These are phyloP conservation scores for Pristiophorus japonicus DNA, from an alignment of 2,113 vertebrate genomes.

Conservation along the genomic window DNA sequence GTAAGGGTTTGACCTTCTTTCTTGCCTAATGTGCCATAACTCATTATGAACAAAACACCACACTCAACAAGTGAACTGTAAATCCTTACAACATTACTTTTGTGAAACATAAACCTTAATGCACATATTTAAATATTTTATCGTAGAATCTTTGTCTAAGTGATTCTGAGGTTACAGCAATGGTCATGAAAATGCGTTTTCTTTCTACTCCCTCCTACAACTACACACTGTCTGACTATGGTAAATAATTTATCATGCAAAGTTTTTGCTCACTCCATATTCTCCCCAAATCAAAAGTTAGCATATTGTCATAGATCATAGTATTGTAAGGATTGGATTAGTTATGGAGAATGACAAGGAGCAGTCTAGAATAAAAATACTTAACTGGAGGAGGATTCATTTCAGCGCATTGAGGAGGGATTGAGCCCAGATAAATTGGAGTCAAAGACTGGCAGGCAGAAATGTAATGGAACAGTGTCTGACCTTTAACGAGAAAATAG, in stretches of 20 bases:
- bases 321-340: no score
- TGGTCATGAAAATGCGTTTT: neutral
- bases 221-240: neutral
- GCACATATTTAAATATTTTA: neutral
- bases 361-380: no score
- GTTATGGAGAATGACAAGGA: no score
- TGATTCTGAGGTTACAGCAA: neutral
- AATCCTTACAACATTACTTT: neutral
- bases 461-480: no score
- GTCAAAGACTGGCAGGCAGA: no score
- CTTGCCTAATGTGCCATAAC: neutral
- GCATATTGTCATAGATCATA: neutral
- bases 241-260: neutral
- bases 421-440: no score
- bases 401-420: no score
- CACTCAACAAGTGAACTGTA: conserved; percentile 25
- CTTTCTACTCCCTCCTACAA: neutral
- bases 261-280: neutral
- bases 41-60: conserved; percentile 33
- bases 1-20: conserved; percentile 27
- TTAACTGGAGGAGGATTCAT: no score
- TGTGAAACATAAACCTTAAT: neutral
- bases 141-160: neutral
- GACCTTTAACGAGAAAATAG: no score
- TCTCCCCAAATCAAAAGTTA: neutral